These are phyloP conservation scores for Theristus sp. DNA, from an alignment of 2,888 invertebrate species.

Conservation along the genomic window DNA sequence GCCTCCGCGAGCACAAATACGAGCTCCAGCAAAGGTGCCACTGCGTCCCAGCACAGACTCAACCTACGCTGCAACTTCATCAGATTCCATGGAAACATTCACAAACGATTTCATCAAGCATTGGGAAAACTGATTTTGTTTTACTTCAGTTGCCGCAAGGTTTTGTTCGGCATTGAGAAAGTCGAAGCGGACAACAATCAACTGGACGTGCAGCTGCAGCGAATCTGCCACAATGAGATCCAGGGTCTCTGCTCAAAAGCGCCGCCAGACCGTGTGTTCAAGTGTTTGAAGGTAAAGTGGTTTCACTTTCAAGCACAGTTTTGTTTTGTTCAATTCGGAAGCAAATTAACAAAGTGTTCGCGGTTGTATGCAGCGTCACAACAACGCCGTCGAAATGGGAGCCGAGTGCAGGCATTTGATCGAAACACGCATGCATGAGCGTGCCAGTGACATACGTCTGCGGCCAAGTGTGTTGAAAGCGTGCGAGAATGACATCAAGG, in stretches of 20 bases:
- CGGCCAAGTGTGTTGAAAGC: constrained; percentile 66
- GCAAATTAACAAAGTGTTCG: too few species aligned
- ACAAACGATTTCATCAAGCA: too few species aligned
- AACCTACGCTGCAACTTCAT: too few species aligned
- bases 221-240: constrained; percentile 4
- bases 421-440: constrained; percentile 20
- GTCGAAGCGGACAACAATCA: constrained; percentile 30
- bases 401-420: constrained; percentile 2
- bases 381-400: neutral
- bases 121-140: too few species aligned
- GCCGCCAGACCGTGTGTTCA: neutral
- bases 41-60: too few species aligned
- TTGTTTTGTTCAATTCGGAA: too few species aligned
- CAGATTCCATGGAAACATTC: too few species aligned
- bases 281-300: constrained; percentile 2
- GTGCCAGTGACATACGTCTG: constrained; percentile 52
- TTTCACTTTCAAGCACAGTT: too few species aligned
- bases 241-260: neutral
- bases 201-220: constrained; percentile 24
- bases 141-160: constrained; percentile 24
- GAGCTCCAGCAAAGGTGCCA: neutral
- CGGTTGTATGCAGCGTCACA: constrained; percentile 1
- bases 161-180: constrained; percentile 34
- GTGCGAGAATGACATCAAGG: constrained; percentile 42
- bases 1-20: neutral